phyloP scores from a whole-genome alignment of 2,888 invertebrate species.

The Drosophila nigricruria region DNA sequence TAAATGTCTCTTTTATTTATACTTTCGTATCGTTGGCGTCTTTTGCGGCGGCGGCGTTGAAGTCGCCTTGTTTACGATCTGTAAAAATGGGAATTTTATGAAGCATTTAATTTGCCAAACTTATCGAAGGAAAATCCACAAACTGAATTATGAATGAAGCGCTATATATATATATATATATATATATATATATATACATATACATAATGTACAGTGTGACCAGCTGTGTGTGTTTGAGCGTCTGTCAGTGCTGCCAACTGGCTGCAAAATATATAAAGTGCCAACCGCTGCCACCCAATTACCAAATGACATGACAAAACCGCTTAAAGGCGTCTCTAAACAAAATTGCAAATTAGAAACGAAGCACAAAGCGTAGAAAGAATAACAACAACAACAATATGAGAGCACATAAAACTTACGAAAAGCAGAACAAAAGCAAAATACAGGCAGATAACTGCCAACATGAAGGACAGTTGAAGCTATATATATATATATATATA shows the following conservation, averaged over 20 bases:
- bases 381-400: constrained; percentile 43
- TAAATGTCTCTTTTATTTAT: constrained; percentile 61
- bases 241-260: constrained; percentile 56
- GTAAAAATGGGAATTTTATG: constrained; percentile 77
- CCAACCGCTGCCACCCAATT: constrained; percentile 85
- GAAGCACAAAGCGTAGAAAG: constrained; percentile 49
- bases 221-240: constrained; percentile 1
- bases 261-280: constrained; percentile 79
- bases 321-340: constrained; percentile 75
- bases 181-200: neutral
- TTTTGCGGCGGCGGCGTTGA: constrained; percentile 76
- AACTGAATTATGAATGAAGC: constrained; percentile 44
- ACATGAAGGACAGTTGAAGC: constrained; percentile 22
- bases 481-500: constrained; percentile 18
- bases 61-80: constrained; percentile 80
- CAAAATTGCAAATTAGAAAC: constrained; percentile 84
- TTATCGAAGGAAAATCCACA: constrained; percentile 22
- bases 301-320: constrained; percentile 84
- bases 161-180: constrained; percentile 9
- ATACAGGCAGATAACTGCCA: constrained; percentile 62
- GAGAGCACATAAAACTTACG: constrained; percentile 67
- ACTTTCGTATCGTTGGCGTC: constrained; percentile 22
- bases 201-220: neutral
- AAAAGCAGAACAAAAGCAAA: constrained; percentile 33
- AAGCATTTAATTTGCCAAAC: constrained; percentile 66